A percentile compares a stretch with the other conserved stretches of the same genome.
These are phyloP conservation scores for Rhimphoctona megacephalus DNA, from an alignment of 2,888 invertebrate genomes.

Conservation along the genomic window DNA sequence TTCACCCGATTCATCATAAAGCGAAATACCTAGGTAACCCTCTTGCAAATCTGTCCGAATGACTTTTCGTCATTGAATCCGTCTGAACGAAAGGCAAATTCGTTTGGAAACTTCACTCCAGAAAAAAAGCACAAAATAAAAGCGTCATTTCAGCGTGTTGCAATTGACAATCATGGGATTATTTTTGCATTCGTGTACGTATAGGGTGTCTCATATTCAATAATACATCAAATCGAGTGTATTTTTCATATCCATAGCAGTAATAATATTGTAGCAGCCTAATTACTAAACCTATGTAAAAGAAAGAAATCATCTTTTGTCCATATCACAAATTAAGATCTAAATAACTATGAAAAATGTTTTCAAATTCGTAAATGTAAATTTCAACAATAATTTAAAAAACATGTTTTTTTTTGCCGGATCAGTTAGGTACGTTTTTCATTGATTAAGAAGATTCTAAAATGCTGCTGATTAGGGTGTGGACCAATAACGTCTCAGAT, in stretches of 20 bases:
- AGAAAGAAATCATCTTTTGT: too few relatives aligned
- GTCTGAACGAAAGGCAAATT: background rate
- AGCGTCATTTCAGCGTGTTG: background rate
- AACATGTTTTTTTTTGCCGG: too few relatives aligned
- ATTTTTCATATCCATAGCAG: background rate
- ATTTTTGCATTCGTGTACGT: background rate
- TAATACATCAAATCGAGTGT: background rate
- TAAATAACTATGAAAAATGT: too few relatives aligned
- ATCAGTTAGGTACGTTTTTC: too few relatives aligned
- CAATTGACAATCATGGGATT: background rate
- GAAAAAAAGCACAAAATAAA: background rate
- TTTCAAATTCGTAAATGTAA: too few relatives aligned
- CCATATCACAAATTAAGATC: too few relatives aligned
- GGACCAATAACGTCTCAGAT: background rate
- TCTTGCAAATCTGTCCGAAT: background rate
- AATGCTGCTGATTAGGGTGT: background rate
- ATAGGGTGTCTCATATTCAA: background rate
- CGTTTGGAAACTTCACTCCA: background rate
- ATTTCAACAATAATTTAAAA: too few relatives aligned
- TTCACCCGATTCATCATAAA: constrained; percentile 1
- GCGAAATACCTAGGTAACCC: background rate
- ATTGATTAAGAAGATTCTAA: background rate
- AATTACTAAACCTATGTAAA: too few relatives aligned
- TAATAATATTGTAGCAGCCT: background rate
- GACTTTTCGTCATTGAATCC: background rate